phyloP scores from a whole-genome alignment of 2,888 invertebrate species.

The Mellilla xanthometata region DNA sequence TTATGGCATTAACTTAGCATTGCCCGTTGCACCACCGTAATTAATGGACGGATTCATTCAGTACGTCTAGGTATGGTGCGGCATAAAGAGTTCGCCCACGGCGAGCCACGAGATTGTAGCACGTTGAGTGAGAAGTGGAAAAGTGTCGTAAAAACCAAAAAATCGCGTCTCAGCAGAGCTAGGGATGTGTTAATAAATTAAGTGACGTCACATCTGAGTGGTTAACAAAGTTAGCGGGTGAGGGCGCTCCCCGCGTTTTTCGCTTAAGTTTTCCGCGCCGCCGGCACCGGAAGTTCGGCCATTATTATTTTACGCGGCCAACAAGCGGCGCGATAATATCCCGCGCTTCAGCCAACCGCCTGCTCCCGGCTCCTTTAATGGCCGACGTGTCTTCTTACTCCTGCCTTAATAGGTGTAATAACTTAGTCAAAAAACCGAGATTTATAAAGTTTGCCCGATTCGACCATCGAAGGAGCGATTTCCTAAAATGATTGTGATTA shows the following conservation, averaged over 20 bases:
- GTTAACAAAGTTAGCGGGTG: slow-evolving; percentile 72
- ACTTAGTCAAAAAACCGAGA: slow-evolving; percentile 72
- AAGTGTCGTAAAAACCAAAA: slow-evolving; percentile 65
- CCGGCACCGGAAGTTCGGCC: slow-evolving; percentile 83
- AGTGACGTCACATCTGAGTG: slow-evolving; percentile 77
- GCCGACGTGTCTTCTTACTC: slow-evolving; percentile 79
- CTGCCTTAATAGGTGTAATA: slow-evolving; percentile 79
- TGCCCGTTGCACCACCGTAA: not conserved
- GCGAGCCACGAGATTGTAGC: slow-evolving; percentile 45
- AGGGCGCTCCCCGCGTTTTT: slow-evolving; percentile 80
- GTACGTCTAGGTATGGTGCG: slow-evolving; percentile 19
- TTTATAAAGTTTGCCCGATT: slow-evolving; percentile 54
- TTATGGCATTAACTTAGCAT: not conserved
- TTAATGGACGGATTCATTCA: slow-evolving; percentile 31
- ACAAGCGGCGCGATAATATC: slow-evolving; percentile 84
- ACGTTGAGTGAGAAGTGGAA: slow-evolving; percentile 58
- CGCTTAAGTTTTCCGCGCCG: slow-evolving; percentile 78
- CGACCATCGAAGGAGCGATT: slow-evolving; percentile 36
- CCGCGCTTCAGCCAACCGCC: slow-evolving; percentile 62
- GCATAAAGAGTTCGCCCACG: slow-evolving; percentile 24
- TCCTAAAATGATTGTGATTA: slow-evolving; percentile 27
- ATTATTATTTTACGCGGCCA: slow-evolving; percentile 84
- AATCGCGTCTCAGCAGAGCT: slow-evolving; percentile 55
- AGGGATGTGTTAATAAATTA: slow-evolving; percentile 81
- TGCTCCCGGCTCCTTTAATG: slow-evolving; percentile 68